These are phyloP conservation scores for Gymnarchus niloticus DNA, from an alignment of 2,113 vertebrate genomes.

Conservation along the genomic window DNA sequence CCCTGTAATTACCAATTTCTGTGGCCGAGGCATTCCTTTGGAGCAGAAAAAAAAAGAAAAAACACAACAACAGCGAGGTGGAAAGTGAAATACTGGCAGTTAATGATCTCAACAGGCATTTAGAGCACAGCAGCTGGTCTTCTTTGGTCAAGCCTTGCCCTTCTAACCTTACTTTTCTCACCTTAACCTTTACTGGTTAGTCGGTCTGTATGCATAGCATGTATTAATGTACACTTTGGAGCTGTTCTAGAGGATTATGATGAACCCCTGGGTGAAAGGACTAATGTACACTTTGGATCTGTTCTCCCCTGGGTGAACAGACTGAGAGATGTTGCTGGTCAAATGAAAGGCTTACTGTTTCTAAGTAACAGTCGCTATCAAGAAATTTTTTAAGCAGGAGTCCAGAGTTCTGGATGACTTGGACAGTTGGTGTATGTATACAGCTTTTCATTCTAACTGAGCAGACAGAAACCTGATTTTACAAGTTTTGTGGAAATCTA, in stretches of 20 bases:
- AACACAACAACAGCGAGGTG: background rate
- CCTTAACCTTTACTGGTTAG: background rate
- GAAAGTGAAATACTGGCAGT: background rate
- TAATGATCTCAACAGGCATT: background rate
- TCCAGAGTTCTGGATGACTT: background rate
- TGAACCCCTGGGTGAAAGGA: background rate
- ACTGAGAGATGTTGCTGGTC: background rate
- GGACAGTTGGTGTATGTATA: background rate
- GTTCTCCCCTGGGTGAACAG: background rate
- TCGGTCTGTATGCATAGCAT: background rate
- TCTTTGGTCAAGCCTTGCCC: background rate
- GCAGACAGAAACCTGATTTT: background rate
- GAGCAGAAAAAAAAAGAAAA: background rate
- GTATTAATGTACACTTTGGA: background rate
- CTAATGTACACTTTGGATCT: background rate
- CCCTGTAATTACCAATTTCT: constrained; percentile 5
- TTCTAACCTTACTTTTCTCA: background rate
- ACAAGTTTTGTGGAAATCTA: background rate
- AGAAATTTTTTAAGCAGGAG: background rate
- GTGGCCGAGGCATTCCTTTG: background rate
- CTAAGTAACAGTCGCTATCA: background rate
- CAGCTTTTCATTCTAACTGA: background rate
- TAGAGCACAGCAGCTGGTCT: background rate
- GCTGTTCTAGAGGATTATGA: background rate
- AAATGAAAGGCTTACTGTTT: background rate